Evolutionary conservation across 2,113 vertebrate species (phyloP), one percentile per base, ranked within the genome.

Genomic region (Clupea harengus): DNA sequence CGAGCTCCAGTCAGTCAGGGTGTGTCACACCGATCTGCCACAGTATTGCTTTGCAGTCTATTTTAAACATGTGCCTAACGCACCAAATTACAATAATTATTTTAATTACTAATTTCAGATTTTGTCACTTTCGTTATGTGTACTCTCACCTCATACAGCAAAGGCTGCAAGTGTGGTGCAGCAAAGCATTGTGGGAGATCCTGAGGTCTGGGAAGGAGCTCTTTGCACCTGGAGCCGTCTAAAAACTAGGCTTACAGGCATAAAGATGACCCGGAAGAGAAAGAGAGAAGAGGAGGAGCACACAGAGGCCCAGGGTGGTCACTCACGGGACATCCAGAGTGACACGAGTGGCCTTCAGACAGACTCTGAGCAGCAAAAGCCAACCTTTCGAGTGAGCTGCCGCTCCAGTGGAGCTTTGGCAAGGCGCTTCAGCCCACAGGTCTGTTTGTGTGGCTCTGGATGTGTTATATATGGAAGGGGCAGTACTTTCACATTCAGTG

Each of bases 361-460:
- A 46, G 57, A 81, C 22, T 28, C 52, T 78, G 81, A 10, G 3
- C 32, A 18, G 25, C 64, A 81, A 22, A 87, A 17, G 3, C 64
- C n/a, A 1, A 91, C 92, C 13, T 99, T 99, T 88, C 94, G 98
- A 91, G 95, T 99, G 72, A 97, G 95, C 64, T 98, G 98, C 91
- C 97, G 97, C 82, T 98, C 96, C 85, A 96, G 95, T 54, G 97
- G 98, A 86, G 88, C 91, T 0, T n/a, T 97, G 83, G 92, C 96
- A 67, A 95, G 91, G 91, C 86, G 84, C 60, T 90, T 97, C 82
- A 91, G 89, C 25, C 47, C 96, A 5, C 97, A 97, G 97, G 98
- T 99, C 89, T 28, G 83, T 60, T 57, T 81, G 28, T 50, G 60
- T 45, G 44, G n/a, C 60, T 22, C 60, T 64, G 18, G 82, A 64